Evolutionary conservation across 2,113 vertebrate genomes (phyloP), one percentile per base, ranked within the genome.

Genomic region (Amphilophus citrinellus): DNA sequence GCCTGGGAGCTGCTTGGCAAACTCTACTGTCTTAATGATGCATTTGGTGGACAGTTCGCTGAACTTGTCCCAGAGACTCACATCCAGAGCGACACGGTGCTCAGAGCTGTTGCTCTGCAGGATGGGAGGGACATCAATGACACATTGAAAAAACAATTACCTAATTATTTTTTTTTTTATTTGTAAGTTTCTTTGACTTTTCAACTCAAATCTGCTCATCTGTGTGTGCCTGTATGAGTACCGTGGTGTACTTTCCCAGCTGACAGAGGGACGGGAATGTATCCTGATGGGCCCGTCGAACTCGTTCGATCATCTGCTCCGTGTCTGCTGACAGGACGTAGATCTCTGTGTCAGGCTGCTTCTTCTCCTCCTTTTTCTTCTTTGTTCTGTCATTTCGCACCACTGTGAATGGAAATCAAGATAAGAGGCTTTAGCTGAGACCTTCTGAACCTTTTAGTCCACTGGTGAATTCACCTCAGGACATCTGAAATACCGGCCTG

Each of bases 201-300:
- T 68, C 13, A 47, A 27, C 65, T 27, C 2, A 6, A 57, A 20
- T 11, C 2, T 0, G 6, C 1, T 57, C 2, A 1, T 44, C 1
- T 20, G 18, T 53, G 53, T n/a, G 8, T 2, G 37, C 42, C 1
- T 7, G 60, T 39, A 24, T 35, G 61, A 14, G 57, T 91, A 96
- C 95, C 91, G 95, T 96, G 68, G 95, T 96, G 90, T 96, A 96
- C 86, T 96, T 96, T 5, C 95, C 95, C 85, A 96, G 94, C 85
- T 96, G 95, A 50, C 95, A 89, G 1, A 96, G 91, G 3, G 98
- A 97, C 0, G 98, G 98, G 91, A 99, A 98, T 24, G 98, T 99
- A 47, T 97, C 97, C 95, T 97, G 97, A 80, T 99, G 98, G 1
- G 98, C 98, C 50, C 96, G 97, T 76, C 97, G 96, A 80, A 99